Evolutionary conservation across 1,140 invertebrate species (phyloP).

Genomic region (Anastrepha obliqua): DNA sequence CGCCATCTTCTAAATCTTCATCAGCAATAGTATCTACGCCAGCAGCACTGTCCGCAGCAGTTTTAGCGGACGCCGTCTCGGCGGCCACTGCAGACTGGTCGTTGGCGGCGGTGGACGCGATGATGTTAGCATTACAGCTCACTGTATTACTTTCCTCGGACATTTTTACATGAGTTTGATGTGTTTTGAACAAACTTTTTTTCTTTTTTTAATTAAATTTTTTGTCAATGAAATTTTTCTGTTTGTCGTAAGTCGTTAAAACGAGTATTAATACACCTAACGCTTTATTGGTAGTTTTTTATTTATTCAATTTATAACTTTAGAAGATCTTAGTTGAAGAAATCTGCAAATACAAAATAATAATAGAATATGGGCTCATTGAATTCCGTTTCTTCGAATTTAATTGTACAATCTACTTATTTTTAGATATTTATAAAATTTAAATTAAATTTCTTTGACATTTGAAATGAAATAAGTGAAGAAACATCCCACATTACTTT

Average conservation of each 20-base stretch:
- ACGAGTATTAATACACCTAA: slow-evolving; percentile 13
- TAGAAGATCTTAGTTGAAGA: neutral
- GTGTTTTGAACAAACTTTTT: slow-evolving; percentile 8
- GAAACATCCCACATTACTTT: neutral
- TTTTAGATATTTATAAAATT: neutral
- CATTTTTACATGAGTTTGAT: slow-evolving; percentile 16
- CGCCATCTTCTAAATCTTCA: slow-evolving; percentile 77
- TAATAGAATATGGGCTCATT: slow-evolving; percentile 37
- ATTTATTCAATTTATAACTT: slow-evolving; percentile 26
- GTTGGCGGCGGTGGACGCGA: neutral
- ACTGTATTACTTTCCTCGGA: slow-evolving; percentile 40
- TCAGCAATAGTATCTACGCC: neutral
- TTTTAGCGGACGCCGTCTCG: neutral
- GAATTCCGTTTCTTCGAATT: neutral
- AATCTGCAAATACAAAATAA: slow-evolving; percentile 48
- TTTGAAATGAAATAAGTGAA: neutral
- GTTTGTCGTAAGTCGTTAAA: slow-evolving; percentile 20
- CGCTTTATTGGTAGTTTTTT: neutral
- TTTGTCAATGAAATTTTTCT: neutral
- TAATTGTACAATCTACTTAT: neutral
- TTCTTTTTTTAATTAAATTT: neutral
- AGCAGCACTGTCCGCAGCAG: neutral
- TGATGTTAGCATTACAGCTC: neutral
- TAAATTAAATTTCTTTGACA: slow-evolving; percentile 30
- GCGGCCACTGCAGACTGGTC: neutral